A percentile compares a stretch with the other conserved stretches of the same genome.
phyloP scores from a whole-genome alignment of 2,113 vertebrate species.

The Abramis brama region DNA sequence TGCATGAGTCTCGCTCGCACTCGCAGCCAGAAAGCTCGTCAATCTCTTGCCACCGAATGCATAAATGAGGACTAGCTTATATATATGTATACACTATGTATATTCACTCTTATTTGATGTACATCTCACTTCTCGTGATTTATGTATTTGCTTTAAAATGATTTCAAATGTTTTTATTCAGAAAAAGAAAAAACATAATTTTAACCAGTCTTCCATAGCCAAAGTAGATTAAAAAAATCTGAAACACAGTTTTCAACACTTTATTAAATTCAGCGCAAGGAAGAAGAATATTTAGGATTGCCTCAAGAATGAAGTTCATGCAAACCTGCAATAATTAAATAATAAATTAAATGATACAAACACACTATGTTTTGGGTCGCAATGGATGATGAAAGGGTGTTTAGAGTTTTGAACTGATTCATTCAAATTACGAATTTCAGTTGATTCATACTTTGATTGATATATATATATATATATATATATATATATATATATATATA shows the following conservation, averaged over 20 bases:
- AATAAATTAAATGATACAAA: not conserved
- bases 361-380: not conserved
- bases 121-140: not conserved
- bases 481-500: no score
- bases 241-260: not conserved
- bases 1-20: constrained; percentile 64
- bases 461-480: no score
- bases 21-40: constrained; percentile 76
- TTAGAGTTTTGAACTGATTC: no score
- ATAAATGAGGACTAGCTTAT: constrained; percentile 72
- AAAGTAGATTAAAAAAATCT: not conserved
- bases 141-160: not conserved
- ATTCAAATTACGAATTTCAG: no score
- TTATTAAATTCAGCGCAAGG: not conserved
- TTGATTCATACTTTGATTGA: no score
- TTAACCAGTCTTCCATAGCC: not conserved
- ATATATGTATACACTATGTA: no score
- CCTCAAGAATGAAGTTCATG: not conserved
- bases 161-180: not conserved
- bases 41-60: constrained; percentile 73
- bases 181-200: not conserved
- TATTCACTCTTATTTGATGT: not conserved
- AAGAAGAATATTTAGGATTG: not conserved
- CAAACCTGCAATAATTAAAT: not conserved
- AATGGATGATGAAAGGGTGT: no score